These are phyloP conservation scores for Tragelaphus imberbis DNA, from an alignment of 2,113 vertebrate species.

Conservation along the genomic window DNA sequence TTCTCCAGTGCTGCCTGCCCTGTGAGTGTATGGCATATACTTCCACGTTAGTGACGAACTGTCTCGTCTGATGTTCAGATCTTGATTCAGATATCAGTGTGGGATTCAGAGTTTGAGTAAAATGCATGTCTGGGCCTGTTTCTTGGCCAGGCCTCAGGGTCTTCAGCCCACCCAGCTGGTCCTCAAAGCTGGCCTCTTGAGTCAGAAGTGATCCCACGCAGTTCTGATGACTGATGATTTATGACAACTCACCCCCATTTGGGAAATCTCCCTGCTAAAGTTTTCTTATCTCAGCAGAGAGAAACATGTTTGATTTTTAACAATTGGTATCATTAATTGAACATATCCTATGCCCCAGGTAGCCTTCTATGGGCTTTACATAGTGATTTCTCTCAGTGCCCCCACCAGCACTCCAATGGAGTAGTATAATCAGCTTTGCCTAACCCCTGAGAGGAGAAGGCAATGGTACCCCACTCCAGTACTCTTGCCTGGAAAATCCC, in stretches of 20 bases:
- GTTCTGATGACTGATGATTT: neutral
- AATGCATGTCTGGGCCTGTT: neutral
- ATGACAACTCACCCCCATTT: neutral
- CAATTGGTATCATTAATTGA: neutral
- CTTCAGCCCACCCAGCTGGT: neutral
- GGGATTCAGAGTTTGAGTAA: neutral
- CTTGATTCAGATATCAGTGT: neutral
- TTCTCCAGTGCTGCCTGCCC: neutral
- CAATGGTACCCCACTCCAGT: too few relatives aligned
- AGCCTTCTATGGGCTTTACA: neutral
- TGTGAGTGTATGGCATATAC: neutral
- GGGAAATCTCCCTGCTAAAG: neutral
- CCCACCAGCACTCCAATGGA: too few relatives aligned
- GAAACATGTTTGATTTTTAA: neutral
- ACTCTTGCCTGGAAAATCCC: too few relatives aligned
- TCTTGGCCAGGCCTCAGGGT: conserved; percentile 1
- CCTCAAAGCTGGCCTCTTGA: neutral
- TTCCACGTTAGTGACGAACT: neutral
- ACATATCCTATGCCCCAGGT: neutral
- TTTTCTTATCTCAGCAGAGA: neutral
- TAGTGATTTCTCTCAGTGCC: neutral
- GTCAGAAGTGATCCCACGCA: neutral
- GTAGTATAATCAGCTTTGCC: neutral
- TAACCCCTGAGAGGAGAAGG: neutral
- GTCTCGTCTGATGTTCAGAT: neutral